Conservation (phyloP, 2,797 vertebrate genomes). For the Thaleichthys pacificus region DNA sequence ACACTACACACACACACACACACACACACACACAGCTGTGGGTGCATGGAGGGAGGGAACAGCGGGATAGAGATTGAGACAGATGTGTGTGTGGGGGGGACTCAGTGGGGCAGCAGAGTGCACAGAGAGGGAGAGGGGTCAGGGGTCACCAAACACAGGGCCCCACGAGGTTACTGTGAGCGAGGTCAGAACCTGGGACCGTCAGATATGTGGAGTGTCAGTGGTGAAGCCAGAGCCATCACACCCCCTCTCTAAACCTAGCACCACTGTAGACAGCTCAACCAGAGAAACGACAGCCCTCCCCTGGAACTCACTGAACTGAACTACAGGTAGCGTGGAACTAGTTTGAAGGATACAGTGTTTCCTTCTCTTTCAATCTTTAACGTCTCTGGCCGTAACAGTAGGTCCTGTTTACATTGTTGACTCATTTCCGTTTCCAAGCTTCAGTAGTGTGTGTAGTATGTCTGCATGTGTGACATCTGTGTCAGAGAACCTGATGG, state of each 20-base stretch:
- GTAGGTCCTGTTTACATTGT: not conserved
- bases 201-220: not conserved
- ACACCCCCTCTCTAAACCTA: no score
- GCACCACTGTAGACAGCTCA: no score
- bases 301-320: slow-evolving; percentile 18
- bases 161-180: not conserved
- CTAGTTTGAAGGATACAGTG: slow-evolving; percentile 1
- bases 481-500: not conserved
- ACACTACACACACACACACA: slow-evolving; percentile 9
- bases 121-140: not conserved
- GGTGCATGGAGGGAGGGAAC: not conserved
- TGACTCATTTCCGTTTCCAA: not conserved
- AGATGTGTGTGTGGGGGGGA: not conserved
- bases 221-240: not conserved
- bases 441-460: not conserved
- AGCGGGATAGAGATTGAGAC: not conserved
- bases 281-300: not conserved
- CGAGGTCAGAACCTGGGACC: not conserved
- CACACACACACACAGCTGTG: slow-evolving; percentile 4
- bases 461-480: slow-evolving; percentile 1
- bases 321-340: not conserved
- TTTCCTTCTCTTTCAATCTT: not conserved
- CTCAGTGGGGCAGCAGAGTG: slow-evolving; percentile 1
- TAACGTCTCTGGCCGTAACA: not conserved
- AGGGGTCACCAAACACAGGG: not conserved